phyloP scores from a whole-genome alignment of 2,113 vertebrate species.

The Gila orcuttii region DNA sequence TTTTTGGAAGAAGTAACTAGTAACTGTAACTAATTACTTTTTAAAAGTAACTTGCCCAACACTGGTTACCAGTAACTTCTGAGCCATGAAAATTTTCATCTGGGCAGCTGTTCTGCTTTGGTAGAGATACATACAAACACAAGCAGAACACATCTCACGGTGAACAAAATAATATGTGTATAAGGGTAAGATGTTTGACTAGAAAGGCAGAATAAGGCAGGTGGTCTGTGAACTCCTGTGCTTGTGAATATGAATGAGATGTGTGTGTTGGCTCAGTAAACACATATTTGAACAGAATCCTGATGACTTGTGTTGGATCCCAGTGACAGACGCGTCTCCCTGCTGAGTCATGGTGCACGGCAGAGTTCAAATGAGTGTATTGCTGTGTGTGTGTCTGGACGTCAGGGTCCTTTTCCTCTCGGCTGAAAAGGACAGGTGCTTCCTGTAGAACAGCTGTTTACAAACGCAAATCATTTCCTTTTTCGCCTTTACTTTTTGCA shows the following conservation, averaged over 20 bases:
- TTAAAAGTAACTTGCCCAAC: too few relatives aligned
- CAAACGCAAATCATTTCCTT: background rate
- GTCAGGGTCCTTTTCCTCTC: background rate
- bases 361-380: constrained; percentile 20
- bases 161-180: background rate
- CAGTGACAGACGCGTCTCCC: background rate
- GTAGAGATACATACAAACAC: background rate
- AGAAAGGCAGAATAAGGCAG: constrained; percentile 12
- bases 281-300: constrained; percentile 30
- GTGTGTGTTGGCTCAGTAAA: constrained; percentile 26
- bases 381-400: background rate
- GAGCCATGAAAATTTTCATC: background rate
- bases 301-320: constrained; percentile 25
- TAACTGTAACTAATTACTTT: too few relatives aligned
- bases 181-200: background rate
- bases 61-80: background rate
- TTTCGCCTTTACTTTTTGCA: background rate
- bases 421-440: background rate
- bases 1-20: too few relatives aligned
- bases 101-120: background rate
- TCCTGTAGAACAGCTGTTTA: background rate
- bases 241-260: constrained; percentile 32
- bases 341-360: background rate
- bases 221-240: constrained; percentile 26
- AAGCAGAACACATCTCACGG: background rate